Base-by-base conservation (phyloP, 2,797 vertebrate species). In the Hypotaenidia philippensis region DNA sequence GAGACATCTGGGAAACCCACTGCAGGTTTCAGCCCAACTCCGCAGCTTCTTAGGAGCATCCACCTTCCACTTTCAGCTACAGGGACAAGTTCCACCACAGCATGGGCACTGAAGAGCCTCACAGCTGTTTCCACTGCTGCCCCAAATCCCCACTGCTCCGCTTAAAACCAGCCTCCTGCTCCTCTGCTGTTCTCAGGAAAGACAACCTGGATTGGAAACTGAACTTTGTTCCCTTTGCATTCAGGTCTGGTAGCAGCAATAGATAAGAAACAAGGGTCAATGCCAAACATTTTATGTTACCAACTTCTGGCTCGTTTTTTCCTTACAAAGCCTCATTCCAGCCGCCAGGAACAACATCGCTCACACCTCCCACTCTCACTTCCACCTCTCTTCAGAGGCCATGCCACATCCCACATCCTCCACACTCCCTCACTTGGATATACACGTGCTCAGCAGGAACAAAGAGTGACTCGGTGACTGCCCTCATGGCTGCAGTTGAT, bases 141-240 rank as follows among this genome's bases (percentile, higher is more conserved):
- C 23, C 40, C 68, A 55, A 45, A 25, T 78, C 25, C 31, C 21
- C 41, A 36, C 6, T 13, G 13, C 27, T 70, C 41, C 41, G 22
- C 32, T 60, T 34, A 72, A 75, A 85, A 49, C 20, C 26, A n/a
- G 41, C 41, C 71, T n/a, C 57, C 36, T 4, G 3, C 14, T 8
- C 5, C 34, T 89, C 22, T 68, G 45, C 22, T 47, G 18, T 47
- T 47, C 45, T 47, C 21, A 21, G 41, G 34, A 64, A 84, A 68
- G n/a, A 61, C 71, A 74, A 83, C 49, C 21, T 53, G n/a, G 55
- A 26, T 13, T 74, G 56, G 69, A 68, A 70, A 93, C 38, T 56
- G 93, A 93, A 95, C 96, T 95, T 96, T 88, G 93, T 31, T 89
- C 90, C 84, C 79, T 95, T 61, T 90, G 71, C 40, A 38, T 66